Evolutionary conservation across 2,113 vertebrate genomes (phyloP).

Genomic region (Nansenia antarctica): DNA sequence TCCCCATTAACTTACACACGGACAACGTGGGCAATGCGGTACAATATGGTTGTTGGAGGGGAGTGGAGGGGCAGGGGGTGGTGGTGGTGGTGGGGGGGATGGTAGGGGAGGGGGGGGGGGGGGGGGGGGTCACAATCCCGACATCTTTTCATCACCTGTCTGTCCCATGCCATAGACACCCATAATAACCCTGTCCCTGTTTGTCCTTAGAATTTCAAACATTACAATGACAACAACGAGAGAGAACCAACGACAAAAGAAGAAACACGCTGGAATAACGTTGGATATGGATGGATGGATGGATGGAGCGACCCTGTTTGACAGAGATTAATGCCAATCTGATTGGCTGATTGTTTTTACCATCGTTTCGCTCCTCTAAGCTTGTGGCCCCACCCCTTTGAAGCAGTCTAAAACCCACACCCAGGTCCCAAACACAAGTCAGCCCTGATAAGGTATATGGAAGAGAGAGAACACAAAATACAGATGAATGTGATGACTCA

Average conservation of each 20-base stretch:
- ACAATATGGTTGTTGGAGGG: no score
- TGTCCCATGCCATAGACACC: slow-evolving; percentile 24
- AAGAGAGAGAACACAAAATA: slow-evolving; percentile 52
- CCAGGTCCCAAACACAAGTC: background rate
- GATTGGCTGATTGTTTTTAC: slow-evolving; percentile 58
- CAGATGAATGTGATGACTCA: slow-evolving; percentile 42
- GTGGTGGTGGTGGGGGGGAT: background rate
- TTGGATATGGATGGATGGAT: slow-evolving; percentile 43
- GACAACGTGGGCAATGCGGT: background rate
- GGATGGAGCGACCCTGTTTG: slow-evolving; percentile 34
- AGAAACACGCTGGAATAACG: slow-evolving; percentile 61
- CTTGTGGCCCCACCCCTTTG: slow-evolving; percentile 27
- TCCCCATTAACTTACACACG: background rate
- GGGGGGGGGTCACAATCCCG: background rate
- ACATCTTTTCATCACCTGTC: background rate
- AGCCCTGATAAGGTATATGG: slow-evolving; percentile 24
- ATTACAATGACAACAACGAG: slow-evolving; percentile 69
- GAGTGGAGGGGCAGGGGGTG: background rate
- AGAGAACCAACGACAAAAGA: slow-evolving; percentile 60
- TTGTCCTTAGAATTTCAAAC: slow-evolving; percentile 60
- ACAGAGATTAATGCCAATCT: slow-evolving; percentile 36
- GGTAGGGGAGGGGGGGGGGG: background rate
- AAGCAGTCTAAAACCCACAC: slow-evolving; percentile 5
- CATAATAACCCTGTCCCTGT: slow-evolving; percentile 40
- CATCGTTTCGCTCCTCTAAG: slow-evolving; percentile 20